Conservation (phyloP, 2,113 vertebrate genomes). For the Bufo bufo region DNA sequence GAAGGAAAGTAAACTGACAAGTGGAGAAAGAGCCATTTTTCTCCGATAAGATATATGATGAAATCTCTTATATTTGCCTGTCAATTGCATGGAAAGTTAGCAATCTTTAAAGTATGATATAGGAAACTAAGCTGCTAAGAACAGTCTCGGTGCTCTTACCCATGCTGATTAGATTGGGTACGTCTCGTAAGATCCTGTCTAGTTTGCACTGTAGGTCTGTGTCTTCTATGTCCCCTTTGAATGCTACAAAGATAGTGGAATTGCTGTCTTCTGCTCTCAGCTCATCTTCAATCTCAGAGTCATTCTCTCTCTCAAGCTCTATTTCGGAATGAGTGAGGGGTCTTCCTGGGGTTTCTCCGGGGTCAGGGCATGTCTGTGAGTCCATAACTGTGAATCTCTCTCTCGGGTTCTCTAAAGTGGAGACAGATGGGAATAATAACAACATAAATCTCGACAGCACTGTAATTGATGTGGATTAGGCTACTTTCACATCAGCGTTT, state of each 20-base stretch:
- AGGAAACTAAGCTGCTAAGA: too few species aligned
- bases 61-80: too few species aligned
- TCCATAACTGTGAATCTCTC: slow-evolving; percentile 67
- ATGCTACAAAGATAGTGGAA: slow-evolving; percentile 89
- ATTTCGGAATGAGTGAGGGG: slow-evolving; percentile 73
- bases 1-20: too few species aligned
- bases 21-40: too few species aligned
- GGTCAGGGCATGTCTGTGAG: slow-evolving; percentile 67
- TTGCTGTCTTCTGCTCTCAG: slow-evolving; percentile 64
- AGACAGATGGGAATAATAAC: not conserved
- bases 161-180: slow-evolving; percentile 86
- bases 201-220: slow-evolving; percentile 89
- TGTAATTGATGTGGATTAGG: too few species aligned
- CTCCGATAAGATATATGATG: too few species aligned
- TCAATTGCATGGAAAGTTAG: too few species aligned
- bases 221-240: slow-evolving; percentile 91
- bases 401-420: slow-evolving; percentile 64
- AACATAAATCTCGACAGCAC: too few species aligned
- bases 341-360: slow-evolving; percentile 67
- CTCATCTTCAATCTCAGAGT: slow-evolving; percentile 71
- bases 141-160: slow-evolving; percentile 81
- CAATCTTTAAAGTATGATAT: too few species aligned
- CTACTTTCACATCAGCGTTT: too few species aligned
- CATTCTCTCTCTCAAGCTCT: slow-evolving; percentile 79
- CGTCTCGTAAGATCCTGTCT: slow-evolving; percentile 80